Base-by-base conservation (phyloP, 2,888 invertebrate genomes). In the Pheosia tremula region DNA sequence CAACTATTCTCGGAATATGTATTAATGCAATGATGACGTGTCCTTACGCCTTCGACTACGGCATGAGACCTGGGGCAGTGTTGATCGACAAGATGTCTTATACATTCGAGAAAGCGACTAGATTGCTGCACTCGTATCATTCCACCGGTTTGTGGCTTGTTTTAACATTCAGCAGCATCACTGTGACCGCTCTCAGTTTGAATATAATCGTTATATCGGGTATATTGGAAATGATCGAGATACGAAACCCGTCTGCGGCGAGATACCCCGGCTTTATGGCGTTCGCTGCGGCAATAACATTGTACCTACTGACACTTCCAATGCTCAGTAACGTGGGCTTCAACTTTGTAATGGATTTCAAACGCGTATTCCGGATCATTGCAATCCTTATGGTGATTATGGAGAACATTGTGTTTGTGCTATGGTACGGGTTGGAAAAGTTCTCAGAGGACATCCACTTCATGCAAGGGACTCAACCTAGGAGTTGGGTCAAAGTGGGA, bases 391-490 rank as follows among this genome's bases (percentile, higher is more conserved):
- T 86, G 8, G 76, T 75, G 4, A 63, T 81, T 13, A 5, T 88
- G 3, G 89, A 93, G 72, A 81, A 74, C 57, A 39, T 85, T 2
- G 83, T 89, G 2, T 93, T 93, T 58, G 74, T 93, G 1, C 45
- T 89, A 37, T 86, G 86, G 77, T 94, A 94, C 57, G 93, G 94
- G 0, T 49, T 89, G 10, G 81, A 83, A 3, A 86, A 70, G 61
- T 91, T 94, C 74, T 82, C 84, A 0, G 93, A 93, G 78, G 93
- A 94, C 58, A 82, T 93, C 9, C 93, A 93, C 71, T 94, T 94
- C 59, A 93, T 94, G 91, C 82, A 89, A 60, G 94, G 93, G 0
- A 78, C 90, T 7, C 84, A 83, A 41, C 89, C 92, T 2, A 84
- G 80, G 36, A 73, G 64, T 13, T 85, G 63, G 43, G 84, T 91